Evolutionary conservation across 2,113 vertebrate genomes (phyloP), one percentile per base, ranked within the genome.

Genomic region (Casuarius casuarius): DNA sequence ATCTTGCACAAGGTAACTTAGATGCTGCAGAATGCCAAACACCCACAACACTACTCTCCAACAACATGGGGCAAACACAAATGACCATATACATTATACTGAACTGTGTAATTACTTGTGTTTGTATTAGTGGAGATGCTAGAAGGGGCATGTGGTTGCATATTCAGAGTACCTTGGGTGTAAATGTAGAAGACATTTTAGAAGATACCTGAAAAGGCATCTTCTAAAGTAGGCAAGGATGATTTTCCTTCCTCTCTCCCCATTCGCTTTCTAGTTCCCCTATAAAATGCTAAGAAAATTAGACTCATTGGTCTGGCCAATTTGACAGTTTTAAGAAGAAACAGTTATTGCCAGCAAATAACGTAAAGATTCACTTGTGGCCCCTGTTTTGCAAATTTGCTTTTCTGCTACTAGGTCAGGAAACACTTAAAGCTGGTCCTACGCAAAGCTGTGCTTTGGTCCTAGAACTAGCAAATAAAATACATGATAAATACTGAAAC

Each of bases 371-470:
- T 58, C 87, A 54, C 49, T 82, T 82, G 7, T 84, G 59, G 26
- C 10, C 13, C 20, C 22, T 33, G 21, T 84, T 86, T 91, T 91
- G 40, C 5, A 71, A 89, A 77, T 92, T 89, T 84, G 2, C 22
- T 91, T 92, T 95, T 92, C 92, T 87, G 10, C 31, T 18, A 18
- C 83, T 92, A 80, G 51, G 42, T 92, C 51, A 67, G 49, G 49
- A 94, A 84, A 68, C 56, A 68, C 23, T 83, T 65, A 42, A 90
- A 77, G 20, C 35, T 79, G n/a, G 8, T 89, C 35, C 46, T 81
- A 29, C 42, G 76, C 16, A 90, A 52, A 80, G 54, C 19, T 49
- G 11, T 58, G 54, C 52, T 85, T 87, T 92, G 40, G 31, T 94
- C 49, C 82, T 95, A 89, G 49, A 90, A 42, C n/a, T 68, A 61